Conservation (phyloP, 2,797 vertebrate genomes). For the Apodemus agrarius region DNA sequence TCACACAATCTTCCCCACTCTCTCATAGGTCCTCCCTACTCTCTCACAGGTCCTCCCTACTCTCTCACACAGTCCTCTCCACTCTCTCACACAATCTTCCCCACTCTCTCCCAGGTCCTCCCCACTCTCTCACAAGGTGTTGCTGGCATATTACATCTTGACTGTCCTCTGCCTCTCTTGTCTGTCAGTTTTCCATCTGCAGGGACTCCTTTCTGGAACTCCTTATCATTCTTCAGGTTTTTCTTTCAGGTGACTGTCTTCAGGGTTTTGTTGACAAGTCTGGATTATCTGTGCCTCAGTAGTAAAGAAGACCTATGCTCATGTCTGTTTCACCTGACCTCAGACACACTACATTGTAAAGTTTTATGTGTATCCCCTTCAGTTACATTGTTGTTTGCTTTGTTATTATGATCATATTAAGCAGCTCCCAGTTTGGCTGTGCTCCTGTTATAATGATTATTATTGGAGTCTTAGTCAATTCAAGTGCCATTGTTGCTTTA, state of each 20-base stretch:
- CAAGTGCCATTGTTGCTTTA: slow-evolving; percentile 32
- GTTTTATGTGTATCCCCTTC: background rate
- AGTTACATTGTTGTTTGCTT: background rate
- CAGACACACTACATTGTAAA: background rate
- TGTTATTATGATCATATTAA: background rate
- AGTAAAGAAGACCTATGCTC: background rate
- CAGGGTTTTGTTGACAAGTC: background rate
- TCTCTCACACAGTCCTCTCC: too few relatives aligned
- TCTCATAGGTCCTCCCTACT: too few relatives aligned
- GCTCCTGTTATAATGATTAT: background rate
- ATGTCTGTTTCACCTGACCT: background rate
- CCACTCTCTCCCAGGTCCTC: too few relatives aligned
- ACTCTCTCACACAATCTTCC: too few relatives aligned
- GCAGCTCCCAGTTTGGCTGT: background rate
- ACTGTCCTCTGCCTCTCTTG: background rate
- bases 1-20: too few relatives aligned
- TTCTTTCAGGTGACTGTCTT: background rate
- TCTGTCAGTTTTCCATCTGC: background rate
- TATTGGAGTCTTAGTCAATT: slow-evolving; percentile 14
- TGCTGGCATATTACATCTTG: background rate
- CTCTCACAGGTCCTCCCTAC: too few relatives aligned
- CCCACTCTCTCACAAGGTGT: background rate
- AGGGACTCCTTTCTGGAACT: background rate
- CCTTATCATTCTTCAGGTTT: background rate
- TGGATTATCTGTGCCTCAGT: background rate